These are phyloP conservation scores for Eolophus roseicapilla DNA, from an alignment of 2,113 vertebrate genomes.

Conservation along the genomic window DNA sequence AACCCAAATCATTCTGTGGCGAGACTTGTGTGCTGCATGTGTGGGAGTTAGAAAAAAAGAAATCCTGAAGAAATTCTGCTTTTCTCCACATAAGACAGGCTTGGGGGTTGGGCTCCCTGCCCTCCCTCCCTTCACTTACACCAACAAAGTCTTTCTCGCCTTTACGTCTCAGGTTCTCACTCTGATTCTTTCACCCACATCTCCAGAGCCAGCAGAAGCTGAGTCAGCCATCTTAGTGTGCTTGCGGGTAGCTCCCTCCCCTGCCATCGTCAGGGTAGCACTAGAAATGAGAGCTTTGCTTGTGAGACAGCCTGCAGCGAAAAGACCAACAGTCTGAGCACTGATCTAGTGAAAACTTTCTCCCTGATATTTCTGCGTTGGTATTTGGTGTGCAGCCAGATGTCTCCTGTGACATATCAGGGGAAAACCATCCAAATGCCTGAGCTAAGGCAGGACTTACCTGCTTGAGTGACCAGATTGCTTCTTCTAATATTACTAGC, in stretches of 20 bases:
- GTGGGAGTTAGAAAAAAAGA: neutral
- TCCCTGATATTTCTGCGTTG: neutral
- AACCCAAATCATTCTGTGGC: neutral
- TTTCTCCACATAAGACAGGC: neutral
- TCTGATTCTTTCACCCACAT: neutral
- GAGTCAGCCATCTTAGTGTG: neutral
- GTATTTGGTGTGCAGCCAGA: neutral
- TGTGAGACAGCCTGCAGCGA: fast-evolving
- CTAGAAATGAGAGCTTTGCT: neutral
- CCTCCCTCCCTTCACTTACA: neutral
- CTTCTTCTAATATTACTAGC: neutral
- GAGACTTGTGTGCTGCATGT: neutral
- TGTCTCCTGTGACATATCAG: neutral
- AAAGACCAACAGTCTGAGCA: neutral
- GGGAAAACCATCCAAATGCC: neutral
- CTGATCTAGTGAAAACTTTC: neutral
- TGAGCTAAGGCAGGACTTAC: neutral
- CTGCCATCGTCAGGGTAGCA: neutral
- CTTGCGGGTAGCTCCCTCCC: neutral
- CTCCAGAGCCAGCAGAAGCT: neutral
- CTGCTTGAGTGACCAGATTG: neutral
- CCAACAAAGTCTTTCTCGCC: neutral
- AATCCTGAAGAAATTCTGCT: neutral
- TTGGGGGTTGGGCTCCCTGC: neutral
- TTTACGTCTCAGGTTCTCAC: neutral